These are phyloP conservation scores for Plagiodera versicolora DNA, from an alignment of 2,888 invertebrate genomes.

Conservation along the genomic window DNA sequence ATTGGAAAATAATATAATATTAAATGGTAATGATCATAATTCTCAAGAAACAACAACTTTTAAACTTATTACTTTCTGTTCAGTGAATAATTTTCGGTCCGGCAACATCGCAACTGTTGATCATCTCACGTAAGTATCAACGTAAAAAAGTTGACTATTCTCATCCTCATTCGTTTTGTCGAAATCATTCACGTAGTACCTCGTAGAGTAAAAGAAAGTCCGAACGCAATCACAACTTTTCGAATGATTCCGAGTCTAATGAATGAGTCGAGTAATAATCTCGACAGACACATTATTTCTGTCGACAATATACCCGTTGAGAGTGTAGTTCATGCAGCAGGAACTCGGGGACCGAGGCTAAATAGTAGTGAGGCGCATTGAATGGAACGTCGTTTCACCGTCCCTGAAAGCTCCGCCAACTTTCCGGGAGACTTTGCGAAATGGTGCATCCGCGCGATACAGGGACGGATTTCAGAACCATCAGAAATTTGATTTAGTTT, in stretches of 20 bases:
- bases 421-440: conserved; percentile 40
- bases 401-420: conserved; percentile 37
- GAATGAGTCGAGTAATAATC: conserved; percentile 12
- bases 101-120: too few relatives aligned
- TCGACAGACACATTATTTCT: conserved; percentile 18
- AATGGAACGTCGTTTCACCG: conserved; percentile 47
- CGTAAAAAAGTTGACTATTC: too few relatives aligned
- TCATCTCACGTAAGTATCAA: too few relatives aligned
- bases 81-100: too few relatives aligned
- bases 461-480: conserved; percentile 13
- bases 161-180: too few relatives aligned
- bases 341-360: conserved; percentile 39
- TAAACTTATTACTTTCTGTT: too few relatives aligned
- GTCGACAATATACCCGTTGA: conserved; percentile 27
- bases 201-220: not conserved
- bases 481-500: not conserved
- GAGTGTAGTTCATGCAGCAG: conserved; percentile 37
- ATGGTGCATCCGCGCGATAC: conserved; percentile 24
- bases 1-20: too few relatives aligned
- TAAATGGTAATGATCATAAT: too few relatives aligned
- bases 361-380: conserved; percentile 42
- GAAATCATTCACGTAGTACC: too few relatives aligned
- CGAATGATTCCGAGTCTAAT: not conserved
- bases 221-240: not conserved
- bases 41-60: too few relatives aligned